phyloP scores from a whole-genome alignment of 1,140 invertebrate species.

The Cydia splendana region DNA sequence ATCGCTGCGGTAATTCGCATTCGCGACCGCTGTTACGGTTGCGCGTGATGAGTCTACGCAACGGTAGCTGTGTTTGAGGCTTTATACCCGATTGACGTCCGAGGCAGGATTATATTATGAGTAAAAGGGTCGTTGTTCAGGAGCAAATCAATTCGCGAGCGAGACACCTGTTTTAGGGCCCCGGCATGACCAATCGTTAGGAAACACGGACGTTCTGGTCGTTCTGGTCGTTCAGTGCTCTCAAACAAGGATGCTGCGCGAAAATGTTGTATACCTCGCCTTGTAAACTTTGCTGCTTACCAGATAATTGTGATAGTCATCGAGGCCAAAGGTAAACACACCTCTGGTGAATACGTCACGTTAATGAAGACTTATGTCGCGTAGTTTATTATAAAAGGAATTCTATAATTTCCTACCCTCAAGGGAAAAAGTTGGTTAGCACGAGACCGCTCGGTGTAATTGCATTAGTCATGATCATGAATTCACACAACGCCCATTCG shows the following conservation, averaged over 20 bases:
- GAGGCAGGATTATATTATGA: no score
- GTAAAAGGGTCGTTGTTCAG: constrained; percentile 6
- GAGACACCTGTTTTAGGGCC: neutral
- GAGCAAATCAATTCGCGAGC: neutral
- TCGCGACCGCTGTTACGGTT: neutral
- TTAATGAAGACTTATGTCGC: no score
- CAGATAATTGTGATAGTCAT: no score
- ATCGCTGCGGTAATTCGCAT: constrained; percentile 3
- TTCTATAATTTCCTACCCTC: neutral
- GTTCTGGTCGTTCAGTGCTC: neutral
- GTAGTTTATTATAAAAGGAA: no score
- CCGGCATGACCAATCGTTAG: neutral
- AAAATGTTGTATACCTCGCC: neutral
- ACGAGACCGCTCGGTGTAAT: neutral
- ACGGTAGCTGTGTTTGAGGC: neutral
- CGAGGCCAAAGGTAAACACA: neutral
- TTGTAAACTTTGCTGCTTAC: neutral
- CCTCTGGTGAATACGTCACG: neutral
- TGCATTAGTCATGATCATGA: neutral
- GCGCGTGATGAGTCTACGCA: neutral
- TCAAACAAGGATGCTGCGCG: neutral
- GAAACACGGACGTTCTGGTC: neutral
- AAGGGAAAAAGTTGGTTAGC: neutral
- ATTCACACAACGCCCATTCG: constrained; percentile 2
- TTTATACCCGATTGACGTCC: no score